Percentiles rank a stretch among this genome's conserved stretches.
phyloP scores from a whole-genome alignment of 1,140 invertebrate species.

The Drosophila busckii region DNA sequence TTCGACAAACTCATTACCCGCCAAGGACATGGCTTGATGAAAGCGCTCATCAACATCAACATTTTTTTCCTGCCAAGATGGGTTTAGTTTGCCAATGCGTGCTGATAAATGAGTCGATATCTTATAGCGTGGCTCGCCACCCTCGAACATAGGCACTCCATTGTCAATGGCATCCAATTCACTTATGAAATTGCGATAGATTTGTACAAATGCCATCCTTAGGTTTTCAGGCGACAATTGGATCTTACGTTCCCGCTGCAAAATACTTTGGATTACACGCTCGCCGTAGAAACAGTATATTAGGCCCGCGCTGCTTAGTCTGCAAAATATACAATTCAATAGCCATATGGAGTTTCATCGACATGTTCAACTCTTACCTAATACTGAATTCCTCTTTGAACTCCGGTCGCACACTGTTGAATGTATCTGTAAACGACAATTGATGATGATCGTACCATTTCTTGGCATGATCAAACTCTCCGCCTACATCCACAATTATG shows the following conservation, averaged over 20 bases:
- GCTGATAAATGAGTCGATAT: slow-evolving; percentile 89
- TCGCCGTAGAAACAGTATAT: slow-evolving; percentile 95
- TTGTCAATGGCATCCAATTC: slow-evolving; percentile 99
- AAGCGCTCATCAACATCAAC: slow-evolving; percentile 82
- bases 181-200: slow-evolving; percentile 94
- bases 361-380: slow-evolving; percentile 66
- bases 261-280: slow-evolving; percentile 84
- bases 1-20: slow-evolving; percentile 90
- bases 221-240: slow-evolving; percentile 80
- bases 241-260: slow-evolving; percentile 76
- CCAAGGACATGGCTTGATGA: slow-evolving; percentile 87
- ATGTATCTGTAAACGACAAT: slow-evolving; percentile 83
- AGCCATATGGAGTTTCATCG: neutral
- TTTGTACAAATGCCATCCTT: slow-evolving; percentile 86
- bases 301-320: slow-evolving; percentile 96
- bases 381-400: slow-evolving; percentile 80
- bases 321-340: slow-evolving; percentile 77
- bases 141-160: slow-evolving; percentile 87
- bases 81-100: slow-evolving; percentile 89
- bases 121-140: slow-evolving; percentile 88
- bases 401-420: slow-evolving; percentile 81
- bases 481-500: slow-evolving; percentile 98
- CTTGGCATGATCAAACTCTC: slow-evolving; percentile 87
- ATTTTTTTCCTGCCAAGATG: slow-evolving; percentile 89
- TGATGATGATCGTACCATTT: slow-evolving; percentile 98